These are phyloP conservation scores for Xylocampa areola DNA, from an alignment of 2,888 invertebrate genomes.

Conservation along the genomic window DNA sequence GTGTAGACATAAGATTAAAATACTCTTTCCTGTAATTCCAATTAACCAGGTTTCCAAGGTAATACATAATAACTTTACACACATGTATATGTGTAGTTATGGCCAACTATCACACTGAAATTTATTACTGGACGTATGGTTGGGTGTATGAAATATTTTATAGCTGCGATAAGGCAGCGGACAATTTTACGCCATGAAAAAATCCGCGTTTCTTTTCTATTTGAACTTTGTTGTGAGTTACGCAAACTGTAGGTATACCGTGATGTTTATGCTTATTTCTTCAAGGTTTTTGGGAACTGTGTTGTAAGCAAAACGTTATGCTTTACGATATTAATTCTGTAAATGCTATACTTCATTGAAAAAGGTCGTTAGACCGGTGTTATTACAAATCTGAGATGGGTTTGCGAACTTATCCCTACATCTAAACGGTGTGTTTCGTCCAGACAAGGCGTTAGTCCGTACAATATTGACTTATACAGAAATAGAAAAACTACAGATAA, in stretches of 20 bases:
- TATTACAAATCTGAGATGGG: too few species aligned
- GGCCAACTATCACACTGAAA: constrained; percentile 52
- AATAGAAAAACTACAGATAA: too few species aligned
- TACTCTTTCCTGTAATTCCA: constrained; percentile 33
- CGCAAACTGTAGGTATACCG: constrained; percentile 46
- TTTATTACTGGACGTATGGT: constrained; percentile 68
- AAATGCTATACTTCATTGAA: too few species aligned
- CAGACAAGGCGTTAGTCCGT: too few species aligned
- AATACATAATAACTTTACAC: constrained; percentile 26
- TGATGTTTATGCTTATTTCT: constrained; percentile 23
- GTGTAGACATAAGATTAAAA: constrained; percentile 19
- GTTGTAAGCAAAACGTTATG: constrained; percentile 1
- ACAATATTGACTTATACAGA: too few species aligned
- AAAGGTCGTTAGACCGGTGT: too few species aligned
- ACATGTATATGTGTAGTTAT: constrained; percentile 34
- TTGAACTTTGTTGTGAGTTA: constrained; percentile 50
- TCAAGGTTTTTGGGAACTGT: constrained; percentile 25
- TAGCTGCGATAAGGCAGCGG: constrained; percentile 75
- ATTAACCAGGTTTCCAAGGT: constrained; percentile 20
- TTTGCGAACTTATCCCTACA: too few species aligned
- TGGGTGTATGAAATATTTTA: constrained; percentile 72
- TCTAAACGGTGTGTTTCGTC: too few species aligned
- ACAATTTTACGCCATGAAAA: constrained; percentile 84
- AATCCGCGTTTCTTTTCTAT: constrained; percentile 65
- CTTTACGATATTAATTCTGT: neutral